Percentiles rank a stretch among this genome's conserved stretches.
These are phyloP conservation scores for Rhaphigaster nebulosa DNA, from an alignment of 2,888 invertebrate species.

Conservation along the genomic window DNA sequence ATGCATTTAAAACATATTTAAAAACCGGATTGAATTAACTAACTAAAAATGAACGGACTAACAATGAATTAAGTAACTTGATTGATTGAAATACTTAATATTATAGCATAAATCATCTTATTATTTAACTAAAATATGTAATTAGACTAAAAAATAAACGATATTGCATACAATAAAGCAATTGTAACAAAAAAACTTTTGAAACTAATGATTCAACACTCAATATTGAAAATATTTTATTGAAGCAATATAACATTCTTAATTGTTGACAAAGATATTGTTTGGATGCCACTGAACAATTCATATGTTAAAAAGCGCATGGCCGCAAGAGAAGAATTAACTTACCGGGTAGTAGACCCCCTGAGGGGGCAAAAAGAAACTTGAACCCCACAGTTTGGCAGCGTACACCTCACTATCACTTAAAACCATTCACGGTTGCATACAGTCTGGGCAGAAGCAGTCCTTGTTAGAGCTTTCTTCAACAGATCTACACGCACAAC, in stretches of 20 bases:
- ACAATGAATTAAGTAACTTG: background rate
- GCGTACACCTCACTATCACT: conserved; percentile 65
- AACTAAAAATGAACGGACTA: background rate
- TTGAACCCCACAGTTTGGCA: conserved; percentile 97
- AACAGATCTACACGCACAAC: conserved; percentile 59
- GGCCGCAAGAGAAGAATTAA: conserved; percentile 67
- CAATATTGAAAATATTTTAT: background rate
- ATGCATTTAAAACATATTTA: background rate
- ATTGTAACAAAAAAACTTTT: background rate
- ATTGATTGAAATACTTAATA: background rate
- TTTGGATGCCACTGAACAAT: conserved; percentile 3
- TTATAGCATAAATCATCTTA: background rate
- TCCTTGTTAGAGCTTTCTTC: conserved; percentile 48
- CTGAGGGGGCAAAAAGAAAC: conserved; percentile 96
- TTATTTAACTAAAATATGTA: background rate
- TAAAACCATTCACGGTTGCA: conserved; percentile 64
- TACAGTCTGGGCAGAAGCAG: conserved; percentile 59
- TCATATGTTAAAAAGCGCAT: conserved; percentile 52
- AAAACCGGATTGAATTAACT: background rate
- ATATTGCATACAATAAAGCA: background rate
- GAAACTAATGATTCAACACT: background rate
- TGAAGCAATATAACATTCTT: background rate
- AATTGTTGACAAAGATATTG: background rate
- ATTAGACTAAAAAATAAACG: background rate
- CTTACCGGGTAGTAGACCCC: conserved; percentile 97